A percentile compares a stretch with the other conserved stretches of the same genome.
phyloP scores from a whole-genome alignment of 1,140 invertebrate genomes.

The Bombus impatiens region DNA sequence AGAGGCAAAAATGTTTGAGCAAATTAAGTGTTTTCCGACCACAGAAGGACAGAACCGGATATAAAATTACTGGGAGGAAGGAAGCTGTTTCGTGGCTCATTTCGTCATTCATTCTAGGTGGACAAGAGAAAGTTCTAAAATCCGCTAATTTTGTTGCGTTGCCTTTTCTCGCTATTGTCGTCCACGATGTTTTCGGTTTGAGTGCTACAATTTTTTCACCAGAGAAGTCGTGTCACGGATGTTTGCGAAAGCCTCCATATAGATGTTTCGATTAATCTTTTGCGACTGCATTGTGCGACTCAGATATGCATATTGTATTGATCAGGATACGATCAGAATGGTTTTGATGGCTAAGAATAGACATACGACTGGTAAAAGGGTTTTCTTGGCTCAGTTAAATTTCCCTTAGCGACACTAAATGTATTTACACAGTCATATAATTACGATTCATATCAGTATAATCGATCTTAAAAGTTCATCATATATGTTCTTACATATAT shows the following conservation, averaged over 20 bases:
- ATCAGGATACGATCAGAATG: too few species aligned
- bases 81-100: slow-evolving; percentile 20
- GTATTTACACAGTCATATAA: not conserved
- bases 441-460: not conserved
- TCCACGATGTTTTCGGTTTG: not conserved
- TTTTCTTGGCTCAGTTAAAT: not conserved
- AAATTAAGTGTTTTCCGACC: slow-evolving; percentile 31
- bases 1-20: slow-evolving; percentile 34
- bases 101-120: not conserved
- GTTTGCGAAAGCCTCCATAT: too few species aligned
- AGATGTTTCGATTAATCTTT: too few species aligned
- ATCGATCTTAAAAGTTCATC: not conserved
- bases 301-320: too few species aligned
- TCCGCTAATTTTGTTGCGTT: not conserved
- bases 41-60: not conserved
- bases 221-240: too few species aligned
- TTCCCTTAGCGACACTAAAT: not conserved
- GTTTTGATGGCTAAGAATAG: too few species aligned
- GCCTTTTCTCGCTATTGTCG: not conserved
- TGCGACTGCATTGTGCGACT: too few species aligned
- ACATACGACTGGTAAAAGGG: too few species aligned
- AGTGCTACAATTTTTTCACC: not conserved
- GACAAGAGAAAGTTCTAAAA: not conserved
- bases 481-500: not conserved
- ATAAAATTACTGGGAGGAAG: slow-evolving; percentile 21